Evolutionary conservation across 2,797 vertebrate species (phyloP), one percentile per base, ranked within the genome.

Genomic region (Acipenser ruthenus): DNA sequence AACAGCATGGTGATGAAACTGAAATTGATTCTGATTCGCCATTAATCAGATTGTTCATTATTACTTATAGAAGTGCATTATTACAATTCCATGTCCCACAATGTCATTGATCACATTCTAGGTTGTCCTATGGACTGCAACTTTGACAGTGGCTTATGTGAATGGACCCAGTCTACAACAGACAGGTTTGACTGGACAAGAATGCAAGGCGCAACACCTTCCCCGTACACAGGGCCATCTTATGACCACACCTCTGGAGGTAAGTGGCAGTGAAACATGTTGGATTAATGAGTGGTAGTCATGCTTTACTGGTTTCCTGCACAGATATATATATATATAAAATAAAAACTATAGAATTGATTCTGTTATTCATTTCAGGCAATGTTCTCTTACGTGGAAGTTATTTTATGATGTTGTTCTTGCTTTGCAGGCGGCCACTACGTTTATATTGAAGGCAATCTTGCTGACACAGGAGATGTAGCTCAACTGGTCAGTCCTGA

Each of bases 231-330:
- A 1, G 92, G 92, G n/a, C 91, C 91, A n/a, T 74, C 75, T 9
- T 66, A 78, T 66, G 91, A 93, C 76, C 91, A 93, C 82, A 93
- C 91, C 0, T 86, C 83, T 10, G 90, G 86, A 85, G 85, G 92
- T 91, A 79, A 80, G 78, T 72, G 11, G 11, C 9, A 8, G 49
- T 37, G 23, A 37, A 47, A 9, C 5, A 66, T 4, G 15, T 37
- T 50, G 48, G 11, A 60, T 23, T 59, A 10, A 3, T 10, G 7
- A 49, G 23, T 15, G 9, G 47, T 63, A 58, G 13, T 72, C 51
- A 53, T 12, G 12, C 7, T 9, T 9, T 53, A 52, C 11, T 11
- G 8, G 51, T 9, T 53, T 53, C 8, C 8, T 53, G 51, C 15
- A 8, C 2, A 52, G 8, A 52, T 18, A 18, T 18, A 18, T 18